These are phyloP conservation scores for Oreohelix idahoensis DNA, from an alignment of 1,140 invertebrate species.

Conservation along the genomic window DNA sequence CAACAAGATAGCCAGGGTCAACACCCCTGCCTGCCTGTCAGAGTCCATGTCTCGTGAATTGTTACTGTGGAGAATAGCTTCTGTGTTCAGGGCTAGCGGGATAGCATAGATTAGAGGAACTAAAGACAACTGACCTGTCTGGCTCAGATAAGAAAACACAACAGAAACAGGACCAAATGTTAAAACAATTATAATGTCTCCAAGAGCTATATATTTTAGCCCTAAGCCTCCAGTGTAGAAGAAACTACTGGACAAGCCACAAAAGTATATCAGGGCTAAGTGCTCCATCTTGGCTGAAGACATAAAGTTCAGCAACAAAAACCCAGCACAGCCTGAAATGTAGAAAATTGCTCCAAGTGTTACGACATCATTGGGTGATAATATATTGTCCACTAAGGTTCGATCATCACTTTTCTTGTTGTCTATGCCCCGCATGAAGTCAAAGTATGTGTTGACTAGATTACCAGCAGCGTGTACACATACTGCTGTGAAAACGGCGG, in stretches of 20 bases:
- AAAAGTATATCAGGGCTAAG: constrained; percentile 93
- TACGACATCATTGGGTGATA: constrained; percentile 88
- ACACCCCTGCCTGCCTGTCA: constrained; percentile 88
- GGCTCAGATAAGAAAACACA: constrained; percentile 93
- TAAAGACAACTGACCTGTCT: constrained; percentile 83
- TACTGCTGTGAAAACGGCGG: constrained; percentile 88
- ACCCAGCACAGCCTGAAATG: constrained; percentile 88
- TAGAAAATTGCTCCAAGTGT: constrained; percentile 90
- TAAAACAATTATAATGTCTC: constrained; percentile 90
- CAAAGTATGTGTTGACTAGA: constrained; percentile 96
- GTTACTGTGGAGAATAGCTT: constrained; percentile 95
- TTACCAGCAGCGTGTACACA: constrained; percentile 96
- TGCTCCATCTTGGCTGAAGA: constrained; percentile 95
- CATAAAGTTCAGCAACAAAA: constrained; percentile 83
- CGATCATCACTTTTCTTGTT: constrained; percentile 87
- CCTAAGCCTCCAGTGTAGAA: constrained; percentile 89
- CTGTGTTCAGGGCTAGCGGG: constrained; percentile 92
- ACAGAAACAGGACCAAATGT: constrained; percentile 95
- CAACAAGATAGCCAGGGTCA: constrained; percentile 93
- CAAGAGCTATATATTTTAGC: constrained; percentile 92
- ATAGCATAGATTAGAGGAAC: constrained; percentile 90
- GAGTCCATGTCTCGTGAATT: constrained; percentile 91
- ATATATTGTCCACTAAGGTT: constrained; percentile 91
- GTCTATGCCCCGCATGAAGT: constrained; percentile 94
- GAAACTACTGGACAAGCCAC: constrained; percentile 88